Conservation (phyloP, 2,113 vertebrate genomes). For the Lepidothrix coronata region DNA sequence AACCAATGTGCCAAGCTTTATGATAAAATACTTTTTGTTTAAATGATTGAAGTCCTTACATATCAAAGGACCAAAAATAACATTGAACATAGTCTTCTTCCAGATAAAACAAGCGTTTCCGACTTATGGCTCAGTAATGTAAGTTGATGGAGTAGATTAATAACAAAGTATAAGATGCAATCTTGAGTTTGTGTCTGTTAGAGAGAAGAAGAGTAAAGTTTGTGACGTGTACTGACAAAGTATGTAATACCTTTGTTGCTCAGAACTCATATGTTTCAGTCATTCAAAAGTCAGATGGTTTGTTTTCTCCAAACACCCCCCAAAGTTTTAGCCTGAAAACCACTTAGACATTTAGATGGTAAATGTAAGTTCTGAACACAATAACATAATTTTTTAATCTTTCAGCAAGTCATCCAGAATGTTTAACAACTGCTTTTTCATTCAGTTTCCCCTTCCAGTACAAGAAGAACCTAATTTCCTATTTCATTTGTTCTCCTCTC, state of each 20-base stretch:
- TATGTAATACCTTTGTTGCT: background rate
- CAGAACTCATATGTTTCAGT: background rate
- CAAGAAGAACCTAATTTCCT: slow-evolving; percentile 50
- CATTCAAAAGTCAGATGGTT: slow-evolving; percentile 2
- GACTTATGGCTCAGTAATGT: slow-evolving; percentile 49
- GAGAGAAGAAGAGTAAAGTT: slow-evolving; percentile 18
- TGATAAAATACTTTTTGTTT: slow-evolving; percentile 37
- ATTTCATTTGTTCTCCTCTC: slow-evolving; percentile 40
- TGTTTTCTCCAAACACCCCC: slow-evolving; percentile 26
- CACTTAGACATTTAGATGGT: slow-evolving; percentile 17
- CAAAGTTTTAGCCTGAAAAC: slow-evolving; percentile 38
- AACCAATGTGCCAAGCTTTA: slow-evolving; percentile 18
- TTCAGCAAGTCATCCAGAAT: slow-evolving; percentile 54
- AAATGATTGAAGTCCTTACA: slow-evolving; percentile 47
- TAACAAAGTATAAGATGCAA: slow-evolving; percentile 59
- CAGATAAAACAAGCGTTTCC: slow-evolving; percentile 63
- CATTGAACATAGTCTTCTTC: slow-evolving; percentile 58
- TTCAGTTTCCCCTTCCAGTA: slow-evolving; percentile 49
- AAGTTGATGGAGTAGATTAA: slow-evolving; percentile 51
- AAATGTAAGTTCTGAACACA: slow-evolving; percentile 41
- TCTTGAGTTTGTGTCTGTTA: slow-evolving; percentile 37
- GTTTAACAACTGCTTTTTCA: slow-evolving; percentile 55
- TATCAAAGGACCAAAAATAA: slow-evolving; percentile 63
- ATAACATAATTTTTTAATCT: slow-evolving; percentile 46
- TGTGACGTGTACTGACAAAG: background rate